A percentile compares a stretch with the other conserved stretches of the same genome.
phyloP scores from a whole-genome alignment of 2,888 invertebrate genomes.

The Dolichomitus sp. region DNA sequence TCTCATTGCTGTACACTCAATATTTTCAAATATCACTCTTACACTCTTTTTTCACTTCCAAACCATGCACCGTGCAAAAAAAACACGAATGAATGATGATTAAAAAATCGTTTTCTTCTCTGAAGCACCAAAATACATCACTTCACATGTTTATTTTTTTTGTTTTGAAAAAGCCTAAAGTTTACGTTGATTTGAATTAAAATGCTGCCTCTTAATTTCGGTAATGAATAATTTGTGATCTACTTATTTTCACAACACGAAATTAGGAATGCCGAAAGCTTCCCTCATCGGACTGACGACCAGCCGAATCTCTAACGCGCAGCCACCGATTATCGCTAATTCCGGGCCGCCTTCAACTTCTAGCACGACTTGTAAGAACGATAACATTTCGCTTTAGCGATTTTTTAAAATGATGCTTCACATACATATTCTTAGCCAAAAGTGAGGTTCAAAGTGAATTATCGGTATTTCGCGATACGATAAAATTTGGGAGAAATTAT shows the following conservation, averaged over 20 bases:
- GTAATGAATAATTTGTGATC: background rate
- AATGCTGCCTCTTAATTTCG: background rate
- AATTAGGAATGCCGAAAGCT: conserved; percentile 92
- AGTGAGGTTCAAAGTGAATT: too few species aligned
- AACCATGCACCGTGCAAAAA: background rate
- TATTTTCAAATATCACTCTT: background rate
- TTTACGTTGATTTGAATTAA: background rate
- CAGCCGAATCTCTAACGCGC: conserved; percentile 90
- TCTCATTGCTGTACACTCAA: conserved; percentile 28
- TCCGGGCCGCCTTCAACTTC: conserved; percentile 91
- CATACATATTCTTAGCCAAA: background rate
- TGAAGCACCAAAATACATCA: background rate
- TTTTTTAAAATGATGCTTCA: background rate
- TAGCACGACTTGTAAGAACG: conserved; percentile 90
- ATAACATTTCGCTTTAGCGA: background rate
- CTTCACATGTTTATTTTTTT: background rate
- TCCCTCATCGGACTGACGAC: conserved; percentile 93
- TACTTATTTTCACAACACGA: conserved; percentile 1
- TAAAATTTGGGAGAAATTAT: too few species aligned
- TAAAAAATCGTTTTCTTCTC: background rate
- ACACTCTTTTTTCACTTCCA: background rate
- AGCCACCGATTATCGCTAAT: conserved; percentile 90
- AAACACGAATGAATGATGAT: background rate
- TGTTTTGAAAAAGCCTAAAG: background rate
- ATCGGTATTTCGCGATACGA: too few species aligned